Conservation (phyloP, 2,888 invertebrate species). For the Eudasyphora cyanicolor region DNA sequence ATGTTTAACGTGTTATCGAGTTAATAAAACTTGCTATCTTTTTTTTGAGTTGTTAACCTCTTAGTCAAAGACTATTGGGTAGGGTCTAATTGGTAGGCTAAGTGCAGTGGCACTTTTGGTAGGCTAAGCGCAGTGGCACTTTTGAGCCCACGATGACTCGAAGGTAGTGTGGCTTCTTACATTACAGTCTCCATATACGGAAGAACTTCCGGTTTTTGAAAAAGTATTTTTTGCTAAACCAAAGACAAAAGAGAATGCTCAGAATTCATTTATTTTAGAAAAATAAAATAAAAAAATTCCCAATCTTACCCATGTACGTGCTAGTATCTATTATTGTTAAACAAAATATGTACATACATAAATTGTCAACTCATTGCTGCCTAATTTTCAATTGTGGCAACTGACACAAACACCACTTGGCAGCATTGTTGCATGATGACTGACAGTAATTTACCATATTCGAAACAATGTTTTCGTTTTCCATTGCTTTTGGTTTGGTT, state of each 20-base stretch:
- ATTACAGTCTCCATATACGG: background rate
- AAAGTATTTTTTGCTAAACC: too few species aligned
- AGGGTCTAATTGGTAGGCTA: background rate
- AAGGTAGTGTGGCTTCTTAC: background rate
- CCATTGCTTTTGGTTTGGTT: background rate
- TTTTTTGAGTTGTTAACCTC: background rate
- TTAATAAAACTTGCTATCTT: background rate
- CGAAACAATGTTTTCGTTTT: background rate
- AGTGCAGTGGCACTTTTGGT: constrained; percentile 9
- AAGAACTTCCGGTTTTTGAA: background rate
- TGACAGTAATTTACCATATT: background rate
- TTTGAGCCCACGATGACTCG: background rate
- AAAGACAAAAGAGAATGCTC: background rate
- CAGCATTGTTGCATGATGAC: background rate
- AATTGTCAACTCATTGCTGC: background rate
- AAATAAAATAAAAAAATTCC: too few species aligned
- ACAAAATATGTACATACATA: too few species aligned
- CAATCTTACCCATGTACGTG: background rate
- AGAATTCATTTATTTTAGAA: background rate
- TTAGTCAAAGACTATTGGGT: background rate
- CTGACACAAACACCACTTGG: background rate
- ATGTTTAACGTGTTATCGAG: too few species aligned
- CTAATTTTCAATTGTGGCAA: background rate
- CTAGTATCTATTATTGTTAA: background rate
- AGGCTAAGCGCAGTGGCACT: background rate